Percentiles rank a stretch among this genome's conserved stretches.
Conservation (phyloP, 2,888 invertebrate species). For the Scaeva pyrastri region DNA sequence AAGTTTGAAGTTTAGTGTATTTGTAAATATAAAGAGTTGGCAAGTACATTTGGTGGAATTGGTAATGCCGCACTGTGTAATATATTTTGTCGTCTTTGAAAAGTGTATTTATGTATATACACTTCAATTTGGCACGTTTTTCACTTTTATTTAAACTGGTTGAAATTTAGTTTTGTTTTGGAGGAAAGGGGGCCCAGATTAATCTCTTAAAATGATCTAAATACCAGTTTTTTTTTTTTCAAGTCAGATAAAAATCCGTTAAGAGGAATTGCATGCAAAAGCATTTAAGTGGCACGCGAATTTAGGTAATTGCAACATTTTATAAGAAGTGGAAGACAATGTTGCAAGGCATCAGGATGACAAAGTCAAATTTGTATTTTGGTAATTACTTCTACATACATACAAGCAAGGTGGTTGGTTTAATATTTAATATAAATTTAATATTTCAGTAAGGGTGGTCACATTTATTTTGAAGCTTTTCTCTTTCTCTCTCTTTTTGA, state of each 20-base stretch:
- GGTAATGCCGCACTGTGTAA: neutral
- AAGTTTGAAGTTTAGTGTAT: constrained; percentile 13
- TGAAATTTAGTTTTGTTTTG: constrained; percentile 22
- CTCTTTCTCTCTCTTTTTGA: too few relatives aligned
- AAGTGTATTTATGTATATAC: constrained; percentile 26
- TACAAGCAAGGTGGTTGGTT: too few relatives aligned
- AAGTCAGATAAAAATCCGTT: neutral
- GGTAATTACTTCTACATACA: too few relatives aligned
- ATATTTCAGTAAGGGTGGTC: too few relatives aligned
- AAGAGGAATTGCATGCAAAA: constrained; percentile 11
- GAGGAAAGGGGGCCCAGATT: constrained; percentile 33
- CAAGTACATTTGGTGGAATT: constrained; percentile 11
- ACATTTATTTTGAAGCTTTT: too few relatives aligned
- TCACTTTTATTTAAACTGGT: constrained; percentile 60
- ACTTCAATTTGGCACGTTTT: constrained; percentile 69
- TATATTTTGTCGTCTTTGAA: constrained; percentile 34
- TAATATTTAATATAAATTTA: too few relatives aligned
- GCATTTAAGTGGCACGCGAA: constrained; percentile 37
- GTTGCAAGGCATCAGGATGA: neutral
- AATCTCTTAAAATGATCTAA: constrained; percentile 34
- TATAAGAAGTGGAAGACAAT: constrained; percentile 9
- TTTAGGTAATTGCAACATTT: constrained; percentile 62
- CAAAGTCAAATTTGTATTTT: too few relatives aligned
- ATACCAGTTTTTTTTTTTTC: constrained; percentile 24
- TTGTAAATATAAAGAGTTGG: neutral